Evolutionary conservation across 2,888 invertebrate species (phyloP).

Genomic region (Phaonia tiefii): DNA sequence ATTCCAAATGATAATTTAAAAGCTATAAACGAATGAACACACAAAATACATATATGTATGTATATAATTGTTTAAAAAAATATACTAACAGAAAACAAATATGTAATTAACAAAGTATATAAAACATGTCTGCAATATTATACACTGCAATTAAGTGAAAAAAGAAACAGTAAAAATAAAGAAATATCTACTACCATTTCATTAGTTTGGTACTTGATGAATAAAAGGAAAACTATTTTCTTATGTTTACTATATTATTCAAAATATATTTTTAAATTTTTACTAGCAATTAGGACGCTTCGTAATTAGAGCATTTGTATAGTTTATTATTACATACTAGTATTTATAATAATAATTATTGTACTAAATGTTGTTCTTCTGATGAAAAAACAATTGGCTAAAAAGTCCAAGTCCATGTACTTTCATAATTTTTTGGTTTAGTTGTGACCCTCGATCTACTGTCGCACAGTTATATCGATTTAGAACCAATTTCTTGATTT

Average conservation of each 20-base stretch:
- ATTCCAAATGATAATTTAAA: conserved; percentile 51
- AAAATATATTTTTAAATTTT: conserved; percentile 54
- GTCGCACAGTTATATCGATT: too few relatives aligned
- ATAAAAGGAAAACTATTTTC: conserved; percentile 48
- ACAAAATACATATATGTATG: conserved; percentile 9
- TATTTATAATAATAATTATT: conserved; percentile 66
- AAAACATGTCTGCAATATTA: conserved; percentile 68
- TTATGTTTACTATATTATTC: conserved; percentile 57
- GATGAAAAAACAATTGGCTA: too few relatives aligned
- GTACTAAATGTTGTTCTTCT: conserved; percentile 67
- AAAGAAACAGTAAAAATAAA: conserved; percentile 23
- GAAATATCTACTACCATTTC: conserved; percentile 56
- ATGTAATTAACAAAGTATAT: conserved; percentile 55
- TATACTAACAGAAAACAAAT: conserved; percentile 11
- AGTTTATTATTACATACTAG: conserved; percentile 67
- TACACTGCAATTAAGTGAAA: conserved; percentile 55
- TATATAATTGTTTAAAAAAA: conserved; percentile 37
- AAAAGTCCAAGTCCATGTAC: too few relatives aligned
- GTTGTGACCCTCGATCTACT: too few relatives aligned
- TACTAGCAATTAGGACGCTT: conserved; percentile 66
- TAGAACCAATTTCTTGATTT: too few relatives aligned
- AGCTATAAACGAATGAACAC: conserved; percentile 21
- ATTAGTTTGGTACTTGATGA: conserved; percentile 53
- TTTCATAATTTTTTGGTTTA: too few relatives aligned
- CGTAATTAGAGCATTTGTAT: conserved; percentile 75